Percentiles rank a stretch among this genome's conserved stretches.
Evolutionary conservation across 2,113 vertebrate genomes (phyloP).

Genomic region (Strigops habroptila): DNA sequence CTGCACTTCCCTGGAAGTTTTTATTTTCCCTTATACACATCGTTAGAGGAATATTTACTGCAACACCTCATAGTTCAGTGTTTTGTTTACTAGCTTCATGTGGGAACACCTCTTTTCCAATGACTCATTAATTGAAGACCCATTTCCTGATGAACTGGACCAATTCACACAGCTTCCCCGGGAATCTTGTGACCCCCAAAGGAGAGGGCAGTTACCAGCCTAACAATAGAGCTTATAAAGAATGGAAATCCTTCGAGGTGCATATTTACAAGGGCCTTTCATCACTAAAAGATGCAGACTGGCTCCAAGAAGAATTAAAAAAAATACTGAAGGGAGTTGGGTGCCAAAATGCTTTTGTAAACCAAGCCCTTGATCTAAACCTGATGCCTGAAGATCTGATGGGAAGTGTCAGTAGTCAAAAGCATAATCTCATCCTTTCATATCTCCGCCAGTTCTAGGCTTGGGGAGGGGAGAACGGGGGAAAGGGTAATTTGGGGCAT

Average conservation of each 20-base stretch:
- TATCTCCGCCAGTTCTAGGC: slow-evolving; percentile 30
- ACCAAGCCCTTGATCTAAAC: slow-evolving; percentile 56
- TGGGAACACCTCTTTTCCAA: slow-evolving; percentile 45
- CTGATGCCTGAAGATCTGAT: slow-evolving; percentile 52
- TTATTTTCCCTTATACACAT: background rate
- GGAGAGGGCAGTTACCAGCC: background rate
- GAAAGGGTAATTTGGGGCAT: background rate
- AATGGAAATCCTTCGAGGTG: background rate
- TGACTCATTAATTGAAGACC: slow-evolving; percentile 40
- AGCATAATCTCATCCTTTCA: slow-evolving; percentile 46
- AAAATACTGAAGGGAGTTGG: background rate
- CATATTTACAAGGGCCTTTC: background rate
- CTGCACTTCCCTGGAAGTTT: slow-evolving; percentile 70
- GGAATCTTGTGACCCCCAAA: background rate
- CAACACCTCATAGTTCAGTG: slow-evolving; percentile 42
- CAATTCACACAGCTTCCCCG: background rate
- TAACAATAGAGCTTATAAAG: background rate
- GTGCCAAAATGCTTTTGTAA: slow-evolving; percentile 46
- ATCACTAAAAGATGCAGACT: background rate
- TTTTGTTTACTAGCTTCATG: slow-evolving; percentile 58
- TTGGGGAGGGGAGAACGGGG: background rate
- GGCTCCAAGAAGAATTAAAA: background rate
- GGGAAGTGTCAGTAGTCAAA: slow-evolving; percentile 46
- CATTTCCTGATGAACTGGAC: slow-evolving; percentile 45
- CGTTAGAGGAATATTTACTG: slow-evolving; percentile 51